Evolutionary conservation across 2,113 vertebrate species (phyloP).

Genomic region (Petrocephalus microphthalmus): DNA sequence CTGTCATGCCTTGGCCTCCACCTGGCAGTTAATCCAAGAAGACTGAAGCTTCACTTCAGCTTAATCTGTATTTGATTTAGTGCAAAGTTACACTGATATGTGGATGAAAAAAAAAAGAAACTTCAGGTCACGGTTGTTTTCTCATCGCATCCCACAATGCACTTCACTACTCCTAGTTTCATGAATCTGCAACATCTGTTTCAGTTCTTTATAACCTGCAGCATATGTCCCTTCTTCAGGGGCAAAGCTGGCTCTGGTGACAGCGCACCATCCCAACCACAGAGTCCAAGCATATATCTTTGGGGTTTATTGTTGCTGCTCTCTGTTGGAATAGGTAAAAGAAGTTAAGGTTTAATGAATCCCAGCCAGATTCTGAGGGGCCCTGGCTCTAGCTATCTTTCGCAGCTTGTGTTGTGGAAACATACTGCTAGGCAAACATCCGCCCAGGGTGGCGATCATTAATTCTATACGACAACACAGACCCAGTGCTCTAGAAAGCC

Average conservation of each 20-base stretch:
- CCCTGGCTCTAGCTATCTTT: slow-evolving; percentile 67
- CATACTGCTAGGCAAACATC: slow-evolving; percentile 64
- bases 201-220: slow-evolving; percentile 59
- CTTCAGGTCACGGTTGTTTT: not conserved
- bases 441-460: slow-evolving; percentile 60
- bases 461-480: slow-evolving; percentile 61
- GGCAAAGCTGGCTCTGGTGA: slow-evolving; percentile 56
- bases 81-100: slow-evolving; percentile 11
- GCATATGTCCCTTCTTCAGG: slow-evolving; percentile 56
- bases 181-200: slow-evolving; percentile 62
- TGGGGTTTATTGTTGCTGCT: slow-evolving; percentile 64
- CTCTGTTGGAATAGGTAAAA: slow-evolving; percentile 59
- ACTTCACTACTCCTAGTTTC: slow-evolving; percentile 50
- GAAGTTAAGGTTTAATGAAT: slow-evolving; percentile 68
- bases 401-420: slow-evolving; percentile 61
- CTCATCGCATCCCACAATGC: slow-evolving; percentile 42
- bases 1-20: not conserved
- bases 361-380: slow-evolving; percentile 59
- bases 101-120: not conserved
- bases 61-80: not conserved
- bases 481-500: slow-evolving; percentile 52
- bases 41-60: slow-evolving; percentile 12
- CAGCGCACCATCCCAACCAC: slow-evolving; percentile 49
- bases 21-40: slow-evolving; percentile 1
- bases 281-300: slow-evolving; percentile 61